These are phyloP conservation scores for Protodeltote pygarga DNA, from an alignment of 2,888 invertebrate species.

Conservation along the genomic window DNA sequence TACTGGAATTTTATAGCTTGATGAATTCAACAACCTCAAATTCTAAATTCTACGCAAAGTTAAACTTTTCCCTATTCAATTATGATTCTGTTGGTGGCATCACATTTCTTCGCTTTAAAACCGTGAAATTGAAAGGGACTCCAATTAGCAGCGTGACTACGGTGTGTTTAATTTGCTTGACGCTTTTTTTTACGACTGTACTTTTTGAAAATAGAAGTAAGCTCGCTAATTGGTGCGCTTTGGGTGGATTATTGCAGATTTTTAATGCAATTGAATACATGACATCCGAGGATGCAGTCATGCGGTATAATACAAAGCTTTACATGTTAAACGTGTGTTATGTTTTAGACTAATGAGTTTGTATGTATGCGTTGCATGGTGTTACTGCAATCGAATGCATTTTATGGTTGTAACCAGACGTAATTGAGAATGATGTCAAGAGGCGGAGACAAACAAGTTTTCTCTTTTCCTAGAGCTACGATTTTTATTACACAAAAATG, in stretches of 20 bases:
- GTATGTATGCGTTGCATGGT: no score
- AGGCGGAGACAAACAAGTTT: no score
- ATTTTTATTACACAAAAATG: no score
- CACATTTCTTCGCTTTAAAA: constrained; percentile 25
- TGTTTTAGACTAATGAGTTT: no score
- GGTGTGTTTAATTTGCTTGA: constrained; percentile 25
- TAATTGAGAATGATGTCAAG: no score
- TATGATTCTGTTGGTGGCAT: constrained; percentile 1
- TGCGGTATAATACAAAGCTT: no score
- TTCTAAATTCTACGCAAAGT: constrained; percentile 1
- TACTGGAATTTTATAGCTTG: no score
- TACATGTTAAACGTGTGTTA: no score
- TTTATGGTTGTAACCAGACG: no score
- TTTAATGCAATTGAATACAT: not conserved
- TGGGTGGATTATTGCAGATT: not conserved
- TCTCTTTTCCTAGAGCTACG: no score
- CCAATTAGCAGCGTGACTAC: constrained; percentile 35
- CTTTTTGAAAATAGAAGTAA: constrained; percentile 7
- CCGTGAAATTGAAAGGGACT: constrained; percentile 57
- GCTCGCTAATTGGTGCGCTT: constrained; percentile 18
- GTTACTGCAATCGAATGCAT: no score
- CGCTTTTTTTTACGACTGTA: constrained; percentile 27
- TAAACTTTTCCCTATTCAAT: constrained; percentile 9
- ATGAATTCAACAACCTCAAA: not conserved
- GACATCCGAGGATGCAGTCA: not conserved